A percentile compares a stretch with the other conserved stretches of the same genome.
phyloP scores from a whole-genome alignment of 1,140 invertebrate species.

The Heterodera schachtii region DNA sequence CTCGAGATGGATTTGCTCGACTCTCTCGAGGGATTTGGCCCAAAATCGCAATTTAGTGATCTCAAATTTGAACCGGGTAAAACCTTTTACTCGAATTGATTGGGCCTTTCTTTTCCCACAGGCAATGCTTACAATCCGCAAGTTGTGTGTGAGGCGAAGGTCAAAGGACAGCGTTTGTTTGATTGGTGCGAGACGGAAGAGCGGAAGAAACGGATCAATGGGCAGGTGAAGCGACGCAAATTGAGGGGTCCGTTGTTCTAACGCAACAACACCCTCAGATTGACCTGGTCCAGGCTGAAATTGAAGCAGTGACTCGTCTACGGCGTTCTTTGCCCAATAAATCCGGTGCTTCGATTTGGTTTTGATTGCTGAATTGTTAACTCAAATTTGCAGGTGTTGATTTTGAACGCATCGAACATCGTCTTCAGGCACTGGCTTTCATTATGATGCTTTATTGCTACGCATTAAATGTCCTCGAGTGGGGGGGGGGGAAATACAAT shows the following conservation, averaged over 20 bases:
- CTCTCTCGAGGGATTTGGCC: slow-evolving; percentile 44
- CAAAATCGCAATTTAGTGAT: slow-evolving; percentile 51
- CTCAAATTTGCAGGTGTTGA: slow-evolving; percentile 64
- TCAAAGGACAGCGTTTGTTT: slow-evolving; percentile 77
- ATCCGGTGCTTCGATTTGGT: slow-evolving; percentile 73
- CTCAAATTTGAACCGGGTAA: slow-evolving; percentile 64
- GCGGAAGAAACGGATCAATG: slow-evolving; percentile 66
- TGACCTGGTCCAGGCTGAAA: slow-evolving; percentile 35
- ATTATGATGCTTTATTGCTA: slow-evolving; percentile 83
- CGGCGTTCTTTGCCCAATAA: slow-evolving; percentile 21
- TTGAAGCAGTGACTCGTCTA: slow-evolving; percentile 15
- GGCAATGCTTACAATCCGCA: slow-evolving; percentile 72
- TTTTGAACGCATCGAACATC: slow-evolving; percentile 67
- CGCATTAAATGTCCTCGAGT: slow-evolving; percentile 56
- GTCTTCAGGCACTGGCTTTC: slow-evolving; percentile 76
- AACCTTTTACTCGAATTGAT: background rate
- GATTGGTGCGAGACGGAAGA: slow-evolving; percentile 62
- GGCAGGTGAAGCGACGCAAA: slow-evolving; percentile 64
- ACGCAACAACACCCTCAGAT: slow-evolving; percentile 12
- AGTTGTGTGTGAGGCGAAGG: slow-evolving; percentile 78
- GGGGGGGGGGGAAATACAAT: background rate
- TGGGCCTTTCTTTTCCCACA: background rate
- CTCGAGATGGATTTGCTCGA: slow-evolving; percentile 59
- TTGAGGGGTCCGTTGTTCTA: no score
- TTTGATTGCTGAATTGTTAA: slow-evolving; percentile 47